phyloP scores from a whole-genome alignment of 2,888 invertebrate species.

The Ptychoptera contaminata region DNA sequence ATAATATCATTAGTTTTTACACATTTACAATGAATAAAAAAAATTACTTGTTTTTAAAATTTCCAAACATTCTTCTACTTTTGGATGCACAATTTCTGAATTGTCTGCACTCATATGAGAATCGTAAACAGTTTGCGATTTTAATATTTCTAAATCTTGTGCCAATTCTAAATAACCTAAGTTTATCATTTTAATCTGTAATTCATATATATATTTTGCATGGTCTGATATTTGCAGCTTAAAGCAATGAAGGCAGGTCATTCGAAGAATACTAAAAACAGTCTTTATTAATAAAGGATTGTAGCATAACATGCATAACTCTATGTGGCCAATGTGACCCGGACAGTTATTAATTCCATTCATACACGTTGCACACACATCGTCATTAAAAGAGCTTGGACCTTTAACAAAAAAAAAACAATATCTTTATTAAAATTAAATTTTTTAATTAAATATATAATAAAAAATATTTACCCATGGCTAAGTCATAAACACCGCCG shows the following conservation, averaged over 20 bases:
- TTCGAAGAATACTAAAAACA: slow-evolving; percentile 47
- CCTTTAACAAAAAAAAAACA: slow-evolving; percentile 22
- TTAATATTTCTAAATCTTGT: slow-evolving; percentile 41
- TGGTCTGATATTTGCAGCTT: slow-evolving; percentile 40
- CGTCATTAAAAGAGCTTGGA: slow-evolving; percentile 43
- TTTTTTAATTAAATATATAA: slow-evolving; percentile 1
- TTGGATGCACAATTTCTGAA: slow-evolving; percentile 28
- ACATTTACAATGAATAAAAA: not conserved
- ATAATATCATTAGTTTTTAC: slow-evolving; percentile 28
- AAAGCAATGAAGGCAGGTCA: slow-evolving; percentile 55
- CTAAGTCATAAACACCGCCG: slow-evolving; percentile 83
- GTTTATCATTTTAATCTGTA: slow-evolving; percentile 60
- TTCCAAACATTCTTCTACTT: slow-evolving; percentile 33
- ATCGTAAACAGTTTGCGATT: slow-evolving; percentile 22
- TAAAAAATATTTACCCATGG: slow-evolving; percentile 41
- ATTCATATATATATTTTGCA: slow-evolving; percentile 22
- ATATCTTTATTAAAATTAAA: slow-evolving; percentile 5
- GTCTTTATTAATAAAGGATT: slow-evolving; percentile 79
- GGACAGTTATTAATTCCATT: slow-evolving; percentile 51
- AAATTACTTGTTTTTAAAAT: slow-evolving; percentile 18
- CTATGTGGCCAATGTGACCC: slow-evolving; percentile 93
- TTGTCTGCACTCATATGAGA: slow-evolving; percentile 24
- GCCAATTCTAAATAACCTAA: slow-evolving; percentile 59
- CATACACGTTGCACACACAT: slow-evolving; percentile 69
- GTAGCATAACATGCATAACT: slow-evolving; percentile 70